These are phyloP conservation scores for Drosophila oshimai DNA, from an alignment of 1,140 invertebrate species.

Conservation along the genomic window DNA sequence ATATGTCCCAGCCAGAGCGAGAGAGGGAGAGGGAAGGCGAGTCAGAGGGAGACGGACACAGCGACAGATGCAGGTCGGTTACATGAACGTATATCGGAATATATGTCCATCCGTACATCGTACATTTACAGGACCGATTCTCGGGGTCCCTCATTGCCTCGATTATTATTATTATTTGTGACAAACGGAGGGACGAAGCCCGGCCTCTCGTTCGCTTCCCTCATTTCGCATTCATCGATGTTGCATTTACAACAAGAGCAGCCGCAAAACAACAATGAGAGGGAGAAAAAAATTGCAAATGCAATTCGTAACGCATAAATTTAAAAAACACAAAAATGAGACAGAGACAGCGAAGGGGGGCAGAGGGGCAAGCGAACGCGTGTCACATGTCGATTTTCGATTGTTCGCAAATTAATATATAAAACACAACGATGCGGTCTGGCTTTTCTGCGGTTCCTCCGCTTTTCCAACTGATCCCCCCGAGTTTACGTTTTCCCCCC, in stretches of 20 bases:
- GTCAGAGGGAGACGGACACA: constrained; percentile 20
- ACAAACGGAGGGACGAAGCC: constrained; percentile 32
- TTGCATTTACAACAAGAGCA: constrained; percentile 58
- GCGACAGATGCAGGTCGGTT: constrained; percentile 60
- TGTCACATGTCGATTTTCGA: constrained; percentile 82
- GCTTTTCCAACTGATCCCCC: neutral
- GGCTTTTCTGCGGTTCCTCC: constrained; percentile 27
- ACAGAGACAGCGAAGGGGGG: neutral
- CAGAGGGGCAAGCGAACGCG: constrained; percentile 42
- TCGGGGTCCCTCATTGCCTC: constrained; percentile 36
- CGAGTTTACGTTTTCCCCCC: constrained; percentile 14
- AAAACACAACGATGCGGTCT: constrained; percentile 55
- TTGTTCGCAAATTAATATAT: constrained; percentile 82
- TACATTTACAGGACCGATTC: constrained; percentile 31
- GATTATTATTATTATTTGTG: constrained; percentile 66
- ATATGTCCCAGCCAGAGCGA: constrained; percentile 54
- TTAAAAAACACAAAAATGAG: constrained; percentile 62
- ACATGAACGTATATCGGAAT: constrained; percentile 15
- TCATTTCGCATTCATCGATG: constrained; percentile 67
- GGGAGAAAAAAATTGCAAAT: constrained; percentile 59
- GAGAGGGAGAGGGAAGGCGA: constrained; percentile 19
- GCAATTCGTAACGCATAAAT: constrained; percentile 82
- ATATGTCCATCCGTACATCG: constrained; percentile 6
- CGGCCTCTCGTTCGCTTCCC: constrained; percentile 2
- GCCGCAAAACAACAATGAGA: constrained; percentile 17